Percentiles rank a stretch among this genome's conserved stretches.
phyloP scores from a whole-genome alignment of 2,888 invertebrate genomes.

The Mycogona germanica region DNA sequence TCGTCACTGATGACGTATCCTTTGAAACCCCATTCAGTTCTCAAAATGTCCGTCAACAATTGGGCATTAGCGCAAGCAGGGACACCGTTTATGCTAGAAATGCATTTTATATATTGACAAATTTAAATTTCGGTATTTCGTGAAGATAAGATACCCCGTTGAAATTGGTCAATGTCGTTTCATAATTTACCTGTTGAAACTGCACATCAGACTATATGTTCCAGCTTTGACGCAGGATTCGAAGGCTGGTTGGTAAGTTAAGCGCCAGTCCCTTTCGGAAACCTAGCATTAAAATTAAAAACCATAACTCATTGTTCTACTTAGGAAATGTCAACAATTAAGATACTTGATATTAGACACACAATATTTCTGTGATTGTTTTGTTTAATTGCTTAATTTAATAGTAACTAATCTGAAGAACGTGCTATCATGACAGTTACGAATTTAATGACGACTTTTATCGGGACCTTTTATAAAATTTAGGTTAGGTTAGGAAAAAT shows the following conservation, averaged over 20 bases:
- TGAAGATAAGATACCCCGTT: background rate
- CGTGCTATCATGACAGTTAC: too few species aligned
- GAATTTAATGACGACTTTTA: too few species aligned
- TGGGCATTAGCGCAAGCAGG: constrained; percentile 16
- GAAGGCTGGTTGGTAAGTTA: constrained; percentile 17
- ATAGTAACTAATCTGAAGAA: too few species aligned
- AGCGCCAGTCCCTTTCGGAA: constrained; percentile 14
- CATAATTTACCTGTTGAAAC: constrained; percentile 14
- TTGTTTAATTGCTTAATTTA: background rate
- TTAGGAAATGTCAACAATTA: background rate
- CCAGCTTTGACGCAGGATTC: constrained; percentile 16
- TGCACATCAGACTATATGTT: constrained; percentile 17
- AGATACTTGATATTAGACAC: background rate
- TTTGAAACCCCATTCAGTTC: constrained; percentile 18
- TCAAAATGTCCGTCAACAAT: constrained; percentile 18
- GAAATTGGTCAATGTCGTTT: background rate
- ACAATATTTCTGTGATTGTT: too few species aligned
- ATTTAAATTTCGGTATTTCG: background rate
- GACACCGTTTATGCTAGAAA: constrained; percentile 16
- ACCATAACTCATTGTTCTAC: too few species aligned
- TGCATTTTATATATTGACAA: too few species aligned
- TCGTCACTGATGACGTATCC: constrained; percentile 18
- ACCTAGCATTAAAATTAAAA: constrained; percentile 5
- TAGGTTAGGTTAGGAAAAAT: background rate
- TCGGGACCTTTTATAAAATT: too few species aligned